These are phyloP conservation scores for Holacanthus passer DNA, from an alignment of 2,113 vertebrate genomes.

Conservation along the genomic window DNA sequence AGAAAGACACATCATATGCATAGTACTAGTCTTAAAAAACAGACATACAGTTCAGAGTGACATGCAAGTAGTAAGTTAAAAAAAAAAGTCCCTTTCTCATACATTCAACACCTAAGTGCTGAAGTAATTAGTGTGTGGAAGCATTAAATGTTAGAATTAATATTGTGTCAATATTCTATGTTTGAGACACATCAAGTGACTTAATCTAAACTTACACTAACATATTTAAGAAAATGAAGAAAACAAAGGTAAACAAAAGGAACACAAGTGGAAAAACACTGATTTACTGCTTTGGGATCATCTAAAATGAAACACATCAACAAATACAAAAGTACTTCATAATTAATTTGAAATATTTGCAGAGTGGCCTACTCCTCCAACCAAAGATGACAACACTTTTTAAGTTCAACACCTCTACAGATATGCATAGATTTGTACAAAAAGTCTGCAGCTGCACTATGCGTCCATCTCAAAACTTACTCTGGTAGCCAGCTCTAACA, in stretches of 20 bases:
- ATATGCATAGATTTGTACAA: conserved; percentile 84
- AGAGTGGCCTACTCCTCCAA: conserved; percentile 20
- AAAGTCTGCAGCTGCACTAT: conserved; percentile 63
- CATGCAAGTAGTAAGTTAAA: conserved; percentile 70
- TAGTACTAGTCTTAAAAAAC: conserved; percentile 80
- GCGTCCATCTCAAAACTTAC: conserved; percentile 26
- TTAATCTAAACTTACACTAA: conserved; percentile 42
- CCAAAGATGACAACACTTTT: conserved; percentile 53
- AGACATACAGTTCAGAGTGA: conserved; percentile 59
- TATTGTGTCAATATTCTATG: conserved; percentile 25
- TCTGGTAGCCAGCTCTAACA: conserved; percentile 2
- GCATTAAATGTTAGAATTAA: conserved; percentile 55
- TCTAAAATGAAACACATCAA: conserved; percentile 33
- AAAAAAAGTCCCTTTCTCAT: conserved; percentile 61
- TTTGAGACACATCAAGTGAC: conserved; percentile 48
- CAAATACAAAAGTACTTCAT: conserved; percentile 21
- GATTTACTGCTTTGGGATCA: conserved; percentile 53
- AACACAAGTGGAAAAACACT: conserved; percentile 24
- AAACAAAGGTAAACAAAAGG: conserved; percentile 23
- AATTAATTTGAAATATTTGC: conserved; percentile 32
- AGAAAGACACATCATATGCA: conserved; percentile 79
- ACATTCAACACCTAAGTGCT: conserved; percentile 69
- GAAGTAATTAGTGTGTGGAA: conserved; percentile 61
- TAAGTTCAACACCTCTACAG: conserved; percentile 41
- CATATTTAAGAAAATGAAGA: conserved; percentile 4